A percentile compares a stretch with the other conserved stretches of the same genome.
phyloP scores from a whole-genome alignment of 2,888 invertebrate genomes.

The Acholoe squamosa region DNA sequence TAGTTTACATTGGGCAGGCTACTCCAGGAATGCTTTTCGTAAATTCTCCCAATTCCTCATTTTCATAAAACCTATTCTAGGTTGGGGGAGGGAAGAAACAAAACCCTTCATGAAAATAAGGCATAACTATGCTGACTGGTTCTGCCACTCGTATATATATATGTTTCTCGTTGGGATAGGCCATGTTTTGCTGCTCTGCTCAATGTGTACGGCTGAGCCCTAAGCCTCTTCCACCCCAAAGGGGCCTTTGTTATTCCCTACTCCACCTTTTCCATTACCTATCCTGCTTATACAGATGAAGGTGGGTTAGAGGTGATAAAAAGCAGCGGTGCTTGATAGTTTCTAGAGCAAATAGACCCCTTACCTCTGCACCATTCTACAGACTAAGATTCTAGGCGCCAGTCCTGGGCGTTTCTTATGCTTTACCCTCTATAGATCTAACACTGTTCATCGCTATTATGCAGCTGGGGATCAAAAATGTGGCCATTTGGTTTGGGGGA shows the following conservation, averaged over 20 bases:
- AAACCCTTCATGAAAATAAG: too few species aligned
- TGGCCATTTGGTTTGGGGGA: too few species aligned
- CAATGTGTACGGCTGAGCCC: not conserved
- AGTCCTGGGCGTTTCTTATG: too few species aligned
- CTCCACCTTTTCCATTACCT: conserved; percentile 34
- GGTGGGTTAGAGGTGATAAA: not conserved
- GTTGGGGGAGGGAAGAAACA: too few species aligned
- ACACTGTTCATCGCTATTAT: too few species aligned
- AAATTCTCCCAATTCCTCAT: too few species aligned
- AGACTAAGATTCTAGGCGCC: not conserved
- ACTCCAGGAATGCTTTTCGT: too few species aligned
- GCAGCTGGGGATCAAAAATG: too few species aligned
- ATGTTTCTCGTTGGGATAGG: not conserved
- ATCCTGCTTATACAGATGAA: not conserved
- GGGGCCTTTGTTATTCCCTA: not conserved
- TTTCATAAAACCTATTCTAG: too few species aligned
- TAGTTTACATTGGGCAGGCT: too few species aligned
- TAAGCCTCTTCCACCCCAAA: not conserved
- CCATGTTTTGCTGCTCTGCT: not conserved
- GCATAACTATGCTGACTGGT: too few species aligned
- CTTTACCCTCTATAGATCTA: too few species aligned
- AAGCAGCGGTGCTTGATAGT: not conserved
- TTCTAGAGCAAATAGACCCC: conserved; percentile 20
- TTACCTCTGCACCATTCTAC: not conserved
- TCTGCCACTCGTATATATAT: not conserved